A percentile compares a stretch with the other conserved stretches of the same genome.
Conservation (phyloP, 2,888 invertebrate genomes). For the Eurytoma adleriae region DNA sequence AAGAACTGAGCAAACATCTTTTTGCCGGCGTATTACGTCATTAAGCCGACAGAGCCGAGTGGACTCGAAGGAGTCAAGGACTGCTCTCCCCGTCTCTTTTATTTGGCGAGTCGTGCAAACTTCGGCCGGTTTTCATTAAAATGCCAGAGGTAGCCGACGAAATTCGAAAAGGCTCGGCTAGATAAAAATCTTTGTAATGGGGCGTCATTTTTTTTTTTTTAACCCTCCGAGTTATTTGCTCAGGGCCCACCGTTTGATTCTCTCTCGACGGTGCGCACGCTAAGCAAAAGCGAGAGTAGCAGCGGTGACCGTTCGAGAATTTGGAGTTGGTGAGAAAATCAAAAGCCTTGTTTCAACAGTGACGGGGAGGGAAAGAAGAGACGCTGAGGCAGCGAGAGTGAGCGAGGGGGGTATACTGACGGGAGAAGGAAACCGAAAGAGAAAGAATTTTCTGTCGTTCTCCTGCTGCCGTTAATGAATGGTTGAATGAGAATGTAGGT, state of each 20-base stretch:
- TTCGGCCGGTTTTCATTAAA: too few species aligned
- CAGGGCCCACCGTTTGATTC: too few species aligned
- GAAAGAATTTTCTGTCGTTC: background rate
- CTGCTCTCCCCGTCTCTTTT: background rate
- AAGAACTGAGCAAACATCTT: conserved; percentile 17
- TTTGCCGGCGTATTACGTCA: conserved; percentile 20
- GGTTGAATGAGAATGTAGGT: conserved; percentile 36
- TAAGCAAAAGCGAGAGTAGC: background rate
- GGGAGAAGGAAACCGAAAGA: background rate
- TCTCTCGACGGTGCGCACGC: too few species aligned
- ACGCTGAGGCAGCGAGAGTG: background rate
- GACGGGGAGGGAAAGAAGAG: background rate
- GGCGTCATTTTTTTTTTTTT: too few species aligned
- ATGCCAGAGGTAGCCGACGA: too few species aligned
- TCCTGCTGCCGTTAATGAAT: conserved; percentile 29
- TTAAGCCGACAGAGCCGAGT: conserved; percentile 1
- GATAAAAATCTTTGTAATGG: too few species aligned
- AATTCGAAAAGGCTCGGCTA: too few species aligned
- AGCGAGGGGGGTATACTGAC: background rate
- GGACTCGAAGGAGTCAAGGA: background rate
- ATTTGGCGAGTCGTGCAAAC: background rate
- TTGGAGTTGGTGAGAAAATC: conserved; percentile 9
- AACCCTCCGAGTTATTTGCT: too few species aligned
- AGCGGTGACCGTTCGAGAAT: background rate
- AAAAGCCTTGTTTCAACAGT: conserved; percentile 13